These are phyloP conservation scores for Crotalus viridis DNA, from an alignment of 2,113 vertebrate genomes.

Conservation along the genomic window DNA sequence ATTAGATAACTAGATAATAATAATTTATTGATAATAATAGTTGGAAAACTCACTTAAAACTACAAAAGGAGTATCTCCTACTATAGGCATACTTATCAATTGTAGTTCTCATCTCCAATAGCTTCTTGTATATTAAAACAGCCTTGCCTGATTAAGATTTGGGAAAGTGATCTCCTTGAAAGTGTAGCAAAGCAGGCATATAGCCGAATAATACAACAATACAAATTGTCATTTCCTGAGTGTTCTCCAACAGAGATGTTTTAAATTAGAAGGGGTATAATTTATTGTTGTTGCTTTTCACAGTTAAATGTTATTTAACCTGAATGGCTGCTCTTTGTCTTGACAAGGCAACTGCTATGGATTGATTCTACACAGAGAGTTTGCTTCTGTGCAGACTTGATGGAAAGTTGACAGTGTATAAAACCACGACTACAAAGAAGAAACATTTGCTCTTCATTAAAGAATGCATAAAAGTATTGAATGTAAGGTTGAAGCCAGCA, in stretches of 20 bases:
- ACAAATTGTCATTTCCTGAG: not conserved
- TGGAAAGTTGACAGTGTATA: conserved; percentile 2
- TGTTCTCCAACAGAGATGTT: not conserved
- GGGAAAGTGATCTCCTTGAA: not conserved
- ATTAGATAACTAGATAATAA: too few relatives aligned
- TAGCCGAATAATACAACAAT: not conserved
- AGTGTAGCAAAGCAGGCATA: not conserved
- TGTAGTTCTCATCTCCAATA: not conserved
- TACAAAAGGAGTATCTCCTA: not conserved
- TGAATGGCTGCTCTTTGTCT: not conserved
- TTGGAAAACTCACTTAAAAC: not conserved
- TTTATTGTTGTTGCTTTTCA: not conserved
- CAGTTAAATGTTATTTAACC: not conserved
- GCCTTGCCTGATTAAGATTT: not conserved
- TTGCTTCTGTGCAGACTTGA: not conserved
- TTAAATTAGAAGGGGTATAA: not conserved
- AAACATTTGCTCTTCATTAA: conserved; percentile 26
- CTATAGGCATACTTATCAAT: not conserved
- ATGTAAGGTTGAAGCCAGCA: not conserved
- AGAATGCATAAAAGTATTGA: not conserved
- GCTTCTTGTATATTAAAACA: not conserved
- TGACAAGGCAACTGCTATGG: not conserved
- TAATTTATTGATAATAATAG: not conserved
- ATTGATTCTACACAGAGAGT: not conserved
- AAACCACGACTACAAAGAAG: conserved; percentile 3